Evolutionary conservation across 2,888 invertebrate genomes (phyloP).

Genomic region (Sepiola atlantica): DNA sequence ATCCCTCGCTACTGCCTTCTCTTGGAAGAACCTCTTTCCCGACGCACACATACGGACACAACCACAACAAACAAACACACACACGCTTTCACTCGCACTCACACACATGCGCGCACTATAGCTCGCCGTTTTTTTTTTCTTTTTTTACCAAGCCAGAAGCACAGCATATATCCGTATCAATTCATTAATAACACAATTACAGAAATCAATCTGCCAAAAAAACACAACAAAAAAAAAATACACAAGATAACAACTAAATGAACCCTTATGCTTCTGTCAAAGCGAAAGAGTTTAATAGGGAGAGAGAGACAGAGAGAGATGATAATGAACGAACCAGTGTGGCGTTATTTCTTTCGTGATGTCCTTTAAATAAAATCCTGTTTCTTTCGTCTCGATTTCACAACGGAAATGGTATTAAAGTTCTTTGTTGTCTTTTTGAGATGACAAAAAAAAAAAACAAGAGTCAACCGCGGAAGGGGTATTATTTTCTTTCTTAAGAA

Average conservation of each 20-base stretch:
- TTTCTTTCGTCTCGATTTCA: background rate
- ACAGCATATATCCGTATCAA: background rate
- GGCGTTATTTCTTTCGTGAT: no score
- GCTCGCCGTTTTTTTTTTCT: background rate
- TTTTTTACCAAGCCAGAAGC: background rate
- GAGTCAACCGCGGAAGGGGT: background rate
- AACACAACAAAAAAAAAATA: no score
- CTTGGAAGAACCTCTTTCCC: background rate
- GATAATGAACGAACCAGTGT: background rate
- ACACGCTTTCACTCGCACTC: background rate
- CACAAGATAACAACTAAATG: background rate
- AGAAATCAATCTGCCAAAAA: background rate
- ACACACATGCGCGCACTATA: slow-evolving; percentile 32
- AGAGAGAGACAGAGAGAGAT: background rate
- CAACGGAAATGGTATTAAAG: background rate
- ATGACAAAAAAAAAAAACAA: background rate
- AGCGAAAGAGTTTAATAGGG: background rate
- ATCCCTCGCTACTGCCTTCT: slow-evolving; percentile 33
- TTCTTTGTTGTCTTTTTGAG: background rate
- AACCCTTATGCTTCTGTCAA: background rate
- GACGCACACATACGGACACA: background rate
- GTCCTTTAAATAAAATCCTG: background rate
- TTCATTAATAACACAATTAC: background rate
- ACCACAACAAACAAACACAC: slow-evolving; percentile 34
- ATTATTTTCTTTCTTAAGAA: no score